Conservation (phyloP, 2,888 invertebrate species). For the Mantis religiosa region DNA sequence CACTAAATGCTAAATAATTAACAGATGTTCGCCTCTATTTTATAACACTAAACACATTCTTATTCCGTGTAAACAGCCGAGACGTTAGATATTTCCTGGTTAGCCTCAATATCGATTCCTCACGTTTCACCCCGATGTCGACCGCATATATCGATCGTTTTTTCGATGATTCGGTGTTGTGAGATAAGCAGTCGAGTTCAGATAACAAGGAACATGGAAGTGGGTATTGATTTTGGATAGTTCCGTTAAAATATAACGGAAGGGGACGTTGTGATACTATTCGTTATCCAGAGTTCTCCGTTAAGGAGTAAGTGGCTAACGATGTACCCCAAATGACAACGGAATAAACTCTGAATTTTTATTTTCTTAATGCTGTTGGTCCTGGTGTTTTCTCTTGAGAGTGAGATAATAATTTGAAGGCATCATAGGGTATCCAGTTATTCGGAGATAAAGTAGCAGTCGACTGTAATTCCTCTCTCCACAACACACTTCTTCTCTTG, state of each 20-base stretch:
- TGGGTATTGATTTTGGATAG: neutral
- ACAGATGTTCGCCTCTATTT: no score
- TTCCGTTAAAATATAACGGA: neutral
- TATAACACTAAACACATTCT: no score
- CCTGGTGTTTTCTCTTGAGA: no score
- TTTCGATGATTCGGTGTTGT: neutral
- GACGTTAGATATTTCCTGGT: neutral
- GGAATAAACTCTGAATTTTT: no score
- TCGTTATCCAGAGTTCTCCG: neutral
- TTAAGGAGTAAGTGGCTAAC: neutral
- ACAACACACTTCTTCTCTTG: no score
- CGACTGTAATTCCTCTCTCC: no score
- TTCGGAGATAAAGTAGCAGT: neutral
- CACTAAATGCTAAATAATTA: no score
- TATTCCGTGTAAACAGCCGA: neutral
- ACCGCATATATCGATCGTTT: neutral
- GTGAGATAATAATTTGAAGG: no score
- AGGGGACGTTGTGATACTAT: neutral
- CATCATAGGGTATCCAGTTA: no score
- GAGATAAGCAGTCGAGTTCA: neutral
- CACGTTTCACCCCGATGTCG: neutral
- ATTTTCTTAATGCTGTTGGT: neutral
- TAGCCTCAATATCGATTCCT: neutral
- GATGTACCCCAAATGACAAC: neutral
- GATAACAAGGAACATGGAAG: neutral